Conservation (phyloP, 1,140 invertebrate species). For the Pinna nobilis region DNA sequence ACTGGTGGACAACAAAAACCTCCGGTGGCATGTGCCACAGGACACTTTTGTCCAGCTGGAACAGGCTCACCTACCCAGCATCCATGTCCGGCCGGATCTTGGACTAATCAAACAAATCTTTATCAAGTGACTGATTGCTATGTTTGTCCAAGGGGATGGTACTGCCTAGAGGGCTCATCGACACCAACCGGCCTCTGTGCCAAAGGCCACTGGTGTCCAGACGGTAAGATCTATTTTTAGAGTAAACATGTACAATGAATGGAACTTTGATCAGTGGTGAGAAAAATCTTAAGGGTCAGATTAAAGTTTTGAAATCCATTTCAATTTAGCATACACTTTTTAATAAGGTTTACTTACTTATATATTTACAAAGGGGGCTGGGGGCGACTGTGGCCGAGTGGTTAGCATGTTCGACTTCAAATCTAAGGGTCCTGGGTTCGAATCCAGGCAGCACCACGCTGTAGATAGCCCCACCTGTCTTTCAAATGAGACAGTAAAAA, state of each 20-base stretch:
- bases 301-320: not conserved
- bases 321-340: too few relatives aligned
- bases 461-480: too few relatives aligned
- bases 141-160: constrained; percentile 65
- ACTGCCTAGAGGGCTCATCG: constrained; percentile 66
- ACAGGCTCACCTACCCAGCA: constrained; percentile 57
- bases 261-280: not conserved
- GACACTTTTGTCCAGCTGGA: constrained; percentile 67
- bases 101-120: constrained; percentile 68
- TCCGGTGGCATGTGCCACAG: constrained; percentile 65
- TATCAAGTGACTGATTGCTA: constrained; percentile 62
- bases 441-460: too few relatives aligned
- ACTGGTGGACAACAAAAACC: constrained; percentile 69
- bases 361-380: too few relatives aligned
- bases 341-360: too few relatives aligned
- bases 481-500: too few relatives aligned
- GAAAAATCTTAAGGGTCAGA: too few relatives aligned
- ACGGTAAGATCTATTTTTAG: constrained; percentile 46
- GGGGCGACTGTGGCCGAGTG: too few relatives aligned
- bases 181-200: constrained; percentile 58
- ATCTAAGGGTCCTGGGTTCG: too few relatives aligned
- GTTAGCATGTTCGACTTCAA: too few relatives aligned
- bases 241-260: not conserved
- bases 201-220: constrained; percentile 68
- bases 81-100: constrained; percentile 67